These are phyloP conservation scores for Okapia johnstoni DNA, from an alignment of 2,113 vertebrate genomes.

Conservation along the genomic window DNA sequence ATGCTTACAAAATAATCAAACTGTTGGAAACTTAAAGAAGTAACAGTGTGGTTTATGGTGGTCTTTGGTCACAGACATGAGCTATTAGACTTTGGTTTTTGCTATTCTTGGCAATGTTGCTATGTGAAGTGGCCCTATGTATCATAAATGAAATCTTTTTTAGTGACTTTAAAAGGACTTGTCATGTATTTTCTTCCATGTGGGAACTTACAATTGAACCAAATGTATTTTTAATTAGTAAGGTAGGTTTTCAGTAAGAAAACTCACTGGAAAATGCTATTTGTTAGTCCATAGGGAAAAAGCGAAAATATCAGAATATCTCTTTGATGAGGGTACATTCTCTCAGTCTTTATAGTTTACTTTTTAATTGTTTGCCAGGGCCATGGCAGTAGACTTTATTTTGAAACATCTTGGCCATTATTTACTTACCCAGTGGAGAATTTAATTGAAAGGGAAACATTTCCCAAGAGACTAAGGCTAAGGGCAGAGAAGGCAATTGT, in stretches of 20 bases:
- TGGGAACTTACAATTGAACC: not conserved
- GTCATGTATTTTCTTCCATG: not conserved
- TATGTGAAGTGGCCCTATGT: not conserved
- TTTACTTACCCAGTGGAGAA: not conserved
- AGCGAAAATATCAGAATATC: not conserved
- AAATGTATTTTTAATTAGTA: not conserved
- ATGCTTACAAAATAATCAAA: not conserved
- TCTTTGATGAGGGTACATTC: not conserved
- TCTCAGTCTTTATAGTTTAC: not conserved
- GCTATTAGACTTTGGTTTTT: not conserved
- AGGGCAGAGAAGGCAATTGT: not conserved
- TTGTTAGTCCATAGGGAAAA: not conserved
- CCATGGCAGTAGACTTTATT: not conserved
- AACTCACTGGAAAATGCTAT: not conserved
- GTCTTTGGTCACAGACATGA: not conserved
- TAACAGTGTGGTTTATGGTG: not conserved
- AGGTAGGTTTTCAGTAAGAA: not conserved
- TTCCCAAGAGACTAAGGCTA: slow-evolving; percentile 20
- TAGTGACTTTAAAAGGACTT: not conserved
- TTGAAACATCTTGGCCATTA: not conserved
- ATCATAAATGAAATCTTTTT: not conserved
- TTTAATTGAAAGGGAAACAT: not conserved
- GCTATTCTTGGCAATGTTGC: not conserved
- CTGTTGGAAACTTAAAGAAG: not conserved
- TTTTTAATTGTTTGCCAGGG: not conserved